A percentile compares a stretch with the other conserved stretches of the same genome.
phyloP scores from a whole-genome alignment of 2,888 invertebrate genomes.

The Apamea monoglypha region DNA sequence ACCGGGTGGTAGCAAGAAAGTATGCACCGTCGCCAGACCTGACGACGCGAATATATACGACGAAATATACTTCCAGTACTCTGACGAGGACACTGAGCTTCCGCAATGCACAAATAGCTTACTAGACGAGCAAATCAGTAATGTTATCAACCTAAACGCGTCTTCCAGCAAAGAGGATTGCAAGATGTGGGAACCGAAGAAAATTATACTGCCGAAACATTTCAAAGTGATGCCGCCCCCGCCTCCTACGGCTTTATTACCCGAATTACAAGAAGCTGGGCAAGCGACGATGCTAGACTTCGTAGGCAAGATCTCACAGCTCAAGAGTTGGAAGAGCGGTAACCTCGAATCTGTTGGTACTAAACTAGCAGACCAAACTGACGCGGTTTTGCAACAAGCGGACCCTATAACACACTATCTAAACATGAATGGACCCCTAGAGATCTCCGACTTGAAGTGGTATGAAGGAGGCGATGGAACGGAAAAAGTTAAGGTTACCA shows the following conservation, averaged over 20 bases:
- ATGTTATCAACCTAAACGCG: conserved; percentile 88
- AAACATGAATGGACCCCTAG: conserved; percentile 86
- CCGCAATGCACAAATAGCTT: conserved; percentile 86
- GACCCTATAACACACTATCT: conserved; percentile 85
- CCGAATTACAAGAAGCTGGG: conserved; percentile 82
- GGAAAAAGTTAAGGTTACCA: conserved; percentile 83
- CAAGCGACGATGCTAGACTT: conserved; percentile 85
- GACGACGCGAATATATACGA: conserved; percentile 85
- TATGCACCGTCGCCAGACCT: conserved; percentile 82
- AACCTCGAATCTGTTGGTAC: conserved; percentile 84
- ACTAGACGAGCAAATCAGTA: conserved; percentile 88
- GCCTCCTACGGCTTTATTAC: conserved; percentile 79
- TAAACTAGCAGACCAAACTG: conserved; percentile 85
- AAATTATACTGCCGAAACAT: conserved; percentile 83
- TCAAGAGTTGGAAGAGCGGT: conserved; percentile 86
- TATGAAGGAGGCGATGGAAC: conserved; percentile 85
- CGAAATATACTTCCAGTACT: conserved; percentile 90
- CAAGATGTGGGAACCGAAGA: conserved; percentile 86
- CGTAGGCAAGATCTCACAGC: conserved; percentile 85
- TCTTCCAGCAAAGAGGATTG: conserved; percentile 87
- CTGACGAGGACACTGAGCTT: conserved; percentile 90
- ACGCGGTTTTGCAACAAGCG: conserved; percentile 80
- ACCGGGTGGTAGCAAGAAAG: conserved; percentile 89
- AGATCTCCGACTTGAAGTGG: conserved; percentile 87
- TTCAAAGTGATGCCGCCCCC: conserved; percentile 84